Evolutionary conservation across 2,888 invertebrate species (phyloP), one percentile per base, ranked within the genome.

Genomic region (Epirrita christyi): DNA sequence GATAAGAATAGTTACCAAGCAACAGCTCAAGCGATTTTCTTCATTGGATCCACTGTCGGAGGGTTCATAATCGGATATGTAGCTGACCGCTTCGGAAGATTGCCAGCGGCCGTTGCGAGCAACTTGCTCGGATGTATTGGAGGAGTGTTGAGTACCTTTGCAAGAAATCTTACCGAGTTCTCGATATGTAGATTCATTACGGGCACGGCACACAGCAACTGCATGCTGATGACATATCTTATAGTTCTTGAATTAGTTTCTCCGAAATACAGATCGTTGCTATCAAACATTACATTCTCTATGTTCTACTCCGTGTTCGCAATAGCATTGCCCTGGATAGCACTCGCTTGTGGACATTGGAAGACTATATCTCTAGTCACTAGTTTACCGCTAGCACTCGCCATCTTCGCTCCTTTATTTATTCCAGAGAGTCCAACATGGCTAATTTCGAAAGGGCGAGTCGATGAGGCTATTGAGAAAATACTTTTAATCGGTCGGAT

Each of bases 361-460:
- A 83, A 80, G 67, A 72, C 67, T 2, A 68, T 83, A 34, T 75
- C 79, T 55, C 66, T 86, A 70, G 85, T 73, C 49, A 85, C 83
- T 46, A 83, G 85, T 66, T 37, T 81, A 37, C 85, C 85, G 7
- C 60, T 83, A 56, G 75, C 66, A 0, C 61, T 80, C 34, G 80
- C 76, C 53, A 34, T 84, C 36, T 66, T 85, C 11, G 55, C 82
- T 41, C 82, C 81, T 38, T 72, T 83, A 14, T 65, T 80, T 41
- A 52, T 85, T 57, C 83, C 82, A 14, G 85, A 85, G 71, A 85
- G 85, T 61, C 82, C 85, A 36, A 76, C 80, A 64, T 85, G 85
- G 85, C 61, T 85, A 28, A 66, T 85, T 27, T 78, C 85, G 28
- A 81, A 73, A 72, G 83, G 83, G 15, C 78, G 80, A 14, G 65